Evolutionary conservation across 1,140 invertebrate species (phyloP), one percentile per base, ranked within the genome.

Genomic region (Nymphalis io): DNA sequence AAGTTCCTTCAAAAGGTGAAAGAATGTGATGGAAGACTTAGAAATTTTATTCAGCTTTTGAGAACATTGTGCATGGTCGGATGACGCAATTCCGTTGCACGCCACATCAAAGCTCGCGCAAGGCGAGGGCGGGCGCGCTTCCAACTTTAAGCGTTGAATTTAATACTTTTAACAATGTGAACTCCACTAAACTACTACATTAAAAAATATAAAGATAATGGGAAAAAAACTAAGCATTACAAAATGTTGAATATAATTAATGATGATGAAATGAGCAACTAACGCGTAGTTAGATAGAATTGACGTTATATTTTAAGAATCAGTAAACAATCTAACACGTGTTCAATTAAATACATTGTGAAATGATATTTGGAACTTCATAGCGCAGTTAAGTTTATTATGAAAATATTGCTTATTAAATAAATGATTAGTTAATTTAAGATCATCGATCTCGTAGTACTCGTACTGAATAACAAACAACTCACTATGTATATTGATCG

Each of bases 391-490:
- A 12, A 11, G 16, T 62, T 69, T 69, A 44, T 33, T 58, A 62
- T 48, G 33, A 40, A 61, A 61, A 62, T 57, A 20, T 61, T 62
- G n/a, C n/a, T n/a, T n/a, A n/a, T n/a, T n/a, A n/a, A 64, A 23
- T 57, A n/a, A 55, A 58, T 20, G 38, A 68, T 61, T 59, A 39
- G 40, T 55, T 23, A 61, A 68, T 58, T 57, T 39, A 60, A 66
- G 61, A 74, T 65, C 65, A 66, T 63, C 65, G 69, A 69, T 76
- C 72, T 60, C 66, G 58, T 76, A 70, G 71, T 76, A 68, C 16
- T 68, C 48, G 57, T 27, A 44, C 51, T 62, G 63, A 74, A 78
- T 66, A 78, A 78, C 64, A 80, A 72, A 70, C 66, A 77, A 68
- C 74, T 60, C 21, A 60, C 46, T 58, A 69, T 77, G 71, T 77